Conservation (phyloP, 2,888 invertebrate species). For the Tipula helvola region DNA sequence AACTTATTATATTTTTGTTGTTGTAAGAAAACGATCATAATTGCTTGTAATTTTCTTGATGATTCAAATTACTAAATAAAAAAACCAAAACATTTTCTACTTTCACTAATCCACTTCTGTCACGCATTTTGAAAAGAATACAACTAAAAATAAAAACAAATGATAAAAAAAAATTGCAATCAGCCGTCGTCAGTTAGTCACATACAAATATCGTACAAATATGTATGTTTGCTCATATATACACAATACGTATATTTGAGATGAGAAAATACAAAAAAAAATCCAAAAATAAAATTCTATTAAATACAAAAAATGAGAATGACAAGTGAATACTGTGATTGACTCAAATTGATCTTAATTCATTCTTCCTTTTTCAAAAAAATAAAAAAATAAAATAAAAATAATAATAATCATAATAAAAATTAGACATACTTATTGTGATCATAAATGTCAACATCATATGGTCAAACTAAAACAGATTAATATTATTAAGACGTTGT, state of each 20-base stretch:
- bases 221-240: background rate
- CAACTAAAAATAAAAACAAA: background rate
- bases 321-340: conserved; percentile 23
- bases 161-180: background rate
- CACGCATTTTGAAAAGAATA: background rate
- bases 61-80: background rate
- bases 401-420: conserved; percentile 10
- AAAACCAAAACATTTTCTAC: background rate
- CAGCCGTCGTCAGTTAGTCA: background rate
- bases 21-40: background rate
- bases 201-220: too few relatives aligned
- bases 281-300: background rate
- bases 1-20: background rate
- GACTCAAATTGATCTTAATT: conserved; percentile 27
- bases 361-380: conserved; percentile 23
- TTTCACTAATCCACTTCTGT: background rate
- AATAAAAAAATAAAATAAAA: background rate
- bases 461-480: background rate
- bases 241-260: background rate
- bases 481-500: background rate
- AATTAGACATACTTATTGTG: background rate
- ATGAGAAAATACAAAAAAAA: background rate
- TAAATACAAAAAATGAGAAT: conserved; percentile 5
- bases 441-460: conserved; percentile 4
- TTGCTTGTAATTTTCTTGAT: background rate